Evolutionary conservation across 1,140 invertebrate species (phyloP), one percentile per base, ranked within the genome.

Genomic region (Lepidurus apus): DNA sequence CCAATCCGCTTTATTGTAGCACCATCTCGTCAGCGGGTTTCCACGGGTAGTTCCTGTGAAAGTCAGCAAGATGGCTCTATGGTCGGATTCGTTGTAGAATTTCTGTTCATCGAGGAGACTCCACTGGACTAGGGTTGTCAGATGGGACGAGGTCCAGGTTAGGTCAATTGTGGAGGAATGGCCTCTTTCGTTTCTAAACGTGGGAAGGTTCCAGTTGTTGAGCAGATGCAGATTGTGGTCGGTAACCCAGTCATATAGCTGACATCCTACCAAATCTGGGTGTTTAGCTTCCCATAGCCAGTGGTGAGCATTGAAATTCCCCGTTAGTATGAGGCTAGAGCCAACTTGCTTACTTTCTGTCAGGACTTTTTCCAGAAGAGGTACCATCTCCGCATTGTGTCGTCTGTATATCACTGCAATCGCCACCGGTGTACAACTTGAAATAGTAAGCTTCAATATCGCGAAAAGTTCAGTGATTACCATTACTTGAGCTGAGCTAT

Each of bases 1-100:
- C 75, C 75, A 76, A 42, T 76, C 24, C 9, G 75, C 75, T 26
- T 76, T 26, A 5, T 76, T 43, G n/a, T 76, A 76, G 75, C 44
- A 21, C 42, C 42, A 44, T 76, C 75, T 76, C 44, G 42, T 76
- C n/a, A 10, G 9, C 44, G 7, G 24, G 42, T 43, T 26, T 7
- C n/a, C 42, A 10, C n/a, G 24, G 6, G 21, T 26, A 44, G 5
- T 9, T 43, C 44, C n/a, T 42, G 21, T n/a, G 75, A 76, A 76
- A 43, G 75, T 26, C n/a, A 74, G 74, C 24, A 74, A 21, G 13
- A 42, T 74, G 10, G 74, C 24, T 74, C 10, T 74, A 3, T 74
- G 74, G 21, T 74, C 74, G 1, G 74, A 74, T 13, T 74, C 24
- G 21, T 42, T 26, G 11, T 21, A 42, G 44, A 76, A 76, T 21